phyloP scores from a whole-genome alignment of 2,888 invertebrate genomes.

The Conistra vaccinii region DNA sequence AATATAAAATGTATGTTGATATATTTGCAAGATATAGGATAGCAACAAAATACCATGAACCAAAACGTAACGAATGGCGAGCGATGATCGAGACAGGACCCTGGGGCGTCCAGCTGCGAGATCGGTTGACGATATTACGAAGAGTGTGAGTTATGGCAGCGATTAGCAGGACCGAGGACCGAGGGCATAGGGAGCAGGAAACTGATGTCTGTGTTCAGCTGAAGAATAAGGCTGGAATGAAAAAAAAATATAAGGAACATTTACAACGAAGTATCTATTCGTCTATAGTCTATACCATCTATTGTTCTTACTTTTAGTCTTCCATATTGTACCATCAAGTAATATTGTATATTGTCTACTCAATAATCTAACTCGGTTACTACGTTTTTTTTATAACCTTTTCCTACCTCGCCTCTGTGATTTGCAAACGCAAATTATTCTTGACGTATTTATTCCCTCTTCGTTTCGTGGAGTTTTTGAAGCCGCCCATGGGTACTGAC shows the following conservation, averaged over 20 bases:
- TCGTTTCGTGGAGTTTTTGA: too few relatives aligned
- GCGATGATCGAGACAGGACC: conserved; percentile 20
- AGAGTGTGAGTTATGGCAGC: conserved; percentile 31
- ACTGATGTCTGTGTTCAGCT: conserved; percentile 6
- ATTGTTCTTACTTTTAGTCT: not conserved
- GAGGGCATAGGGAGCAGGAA: not conserved
- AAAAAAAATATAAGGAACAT: not conserved
- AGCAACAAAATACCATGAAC: not conserved
- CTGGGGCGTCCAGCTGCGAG: conserved; percentile 36
- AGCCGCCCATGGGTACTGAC: too few relatives aligned
- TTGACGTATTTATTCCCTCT: not conserved
- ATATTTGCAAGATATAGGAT: conserved; percentile 1
- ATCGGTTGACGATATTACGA: conserved; percentile 46
- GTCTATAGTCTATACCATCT: too few relatives aligned
- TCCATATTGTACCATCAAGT: not conserved
- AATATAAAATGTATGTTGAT: not conserved
- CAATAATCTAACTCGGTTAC: not conserved
- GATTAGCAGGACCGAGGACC: conserved; percentile 23
- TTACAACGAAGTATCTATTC: not conserved
- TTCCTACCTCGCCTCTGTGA: too few relatives aligned
- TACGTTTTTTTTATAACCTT: not conserved
- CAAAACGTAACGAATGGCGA: conserved; percentile 29
- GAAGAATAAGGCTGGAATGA: not conserved
- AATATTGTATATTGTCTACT: not conserved
- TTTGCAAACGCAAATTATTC: not conserved